Percentiles rank a stretch among this genome's conserved stretches.
These are phyloP conservation scores for Quiscalus mexicanus DNA, from an alignment of 2,113 vertebrate genomes.

Conservation along the genomic window DNA sequence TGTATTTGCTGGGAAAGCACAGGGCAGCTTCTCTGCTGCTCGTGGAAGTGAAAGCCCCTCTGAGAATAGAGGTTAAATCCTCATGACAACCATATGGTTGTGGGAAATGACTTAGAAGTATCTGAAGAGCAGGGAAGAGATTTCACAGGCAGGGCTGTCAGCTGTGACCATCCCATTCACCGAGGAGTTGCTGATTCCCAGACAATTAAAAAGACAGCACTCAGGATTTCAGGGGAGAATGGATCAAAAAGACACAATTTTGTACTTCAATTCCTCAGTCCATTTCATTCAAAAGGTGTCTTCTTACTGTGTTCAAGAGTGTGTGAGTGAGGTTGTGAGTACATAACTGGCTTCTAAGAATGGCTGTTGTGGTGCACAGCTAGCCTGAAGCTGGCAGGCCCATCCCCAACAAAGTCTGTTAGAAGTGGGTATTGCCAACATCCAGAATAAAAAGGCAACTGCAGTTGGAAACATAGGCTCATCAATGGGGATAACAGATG, in stretches of 20 bases:
- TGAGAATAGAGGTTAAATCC: neutral
- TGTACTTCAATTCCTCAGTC: neutral
- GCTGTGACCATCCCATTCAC: neutral
- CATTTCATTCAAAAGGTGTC: neutral
- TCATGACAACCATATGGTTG: constrained; percentile 11
- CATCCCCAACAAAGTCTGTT: neutral
- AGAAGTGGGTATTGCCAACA: neutral
- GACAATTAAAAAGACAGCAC: neutral
- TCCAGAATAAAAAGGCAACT: neutral
- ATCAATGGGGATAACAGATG: neutral
- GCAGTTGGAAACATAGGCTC: neutral
- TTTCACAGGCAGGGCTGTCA: neutral
- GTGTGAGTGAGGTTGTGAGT: neutral
- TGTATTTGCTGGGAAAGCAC: neutral
- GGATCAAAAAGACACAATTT: neutral
- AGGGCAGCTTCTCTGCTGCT: neutral
- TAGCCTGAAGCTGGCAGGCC: neutral
- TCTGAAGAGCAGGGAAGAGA: neutral
- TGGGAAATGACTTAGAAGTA: constrained; percentile 4
- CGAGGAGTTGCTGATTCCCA: neutral
- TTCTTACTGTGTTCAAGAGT: neutral
- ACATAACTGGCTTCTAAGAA: neutral
- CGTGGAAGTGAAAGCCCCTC: neutral
- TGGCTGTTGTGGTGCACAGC: neutral
- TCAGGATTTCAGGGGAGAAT: neutral